These are phyloP conservation scores for Scolopax bukidnonensis DNA, from an alignment of 2,797 vertebrate species.

Conservation along the genomic window DNA sequence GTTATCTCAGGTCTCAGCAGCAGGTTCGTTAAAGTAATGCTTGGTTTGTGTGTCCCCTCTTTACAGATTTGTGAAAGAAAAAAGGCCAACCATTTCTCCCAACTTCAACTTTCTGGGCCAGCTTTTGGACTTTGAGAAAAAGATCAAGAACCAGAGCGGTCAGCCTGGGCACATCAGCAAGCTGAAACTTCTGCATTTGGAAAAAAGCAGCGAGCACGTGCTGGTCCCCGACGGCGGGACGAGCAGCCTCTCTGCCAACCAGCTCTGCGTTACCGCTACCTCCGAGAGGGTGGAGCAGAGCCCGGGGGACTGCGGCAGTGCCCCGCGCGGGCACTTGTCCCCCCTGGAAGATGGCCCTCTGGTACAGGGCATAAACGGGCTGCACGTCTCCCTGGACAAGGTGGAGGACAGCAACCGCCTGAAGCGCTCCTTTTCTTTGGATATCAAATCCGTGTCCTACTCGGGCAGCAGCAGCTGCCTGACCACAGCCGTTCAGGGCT, in stretches of 20 bases:
- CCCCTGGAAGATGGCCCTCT: constrained; percentile 78
- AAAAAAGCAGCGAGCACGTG: constrained; percentile 55
- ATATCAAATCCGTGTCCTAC: constrained; percentile 88
- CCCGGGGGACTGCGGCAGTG: constrained; percentile 44
- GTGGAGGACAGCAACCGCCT: constrained; percentile 86
- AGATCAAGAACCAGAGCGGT: constrained; percentile 81
- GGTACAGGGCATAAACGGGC: constrained; percentile 82
- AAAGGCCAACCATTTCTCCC: constrained; percentile 95
- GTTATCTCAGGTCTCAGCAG: neutral
- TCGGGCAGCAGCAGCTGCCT: constrained; percentile 62
- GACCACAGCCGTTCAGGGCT: constrained; percentile 67
- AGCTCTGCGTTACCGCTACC: constrained; percentile 54
- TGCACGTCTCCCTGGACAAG: constrained; percentile 82
- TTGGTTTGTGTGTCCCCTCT: neutral
- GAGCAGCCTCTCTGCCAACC: constrained; percentile 8
- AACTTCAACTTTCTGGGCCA: constrained; percentile 99
- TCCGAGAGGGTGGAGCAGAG: constrained; percentile 45
- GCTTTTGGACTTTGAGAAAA: constrained; percentile 95
- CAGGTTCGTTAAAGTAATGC: neutral
- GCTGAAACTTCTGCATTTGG: constrained; percentile 77
- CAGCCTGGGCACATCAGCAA: constrained; percentile 65
- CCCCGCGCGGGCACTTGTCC: neutral
- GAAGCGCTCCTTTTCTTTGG: constrained; percentile 93
- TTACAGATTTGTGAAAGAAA: constrained; percentile 95
- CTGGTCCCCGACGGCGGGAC: constrained; percentile 22